phyloP scores from a whole-genome alignment of 1,140 invertebrate species.

The Euura saliciscinereae region DNA sequence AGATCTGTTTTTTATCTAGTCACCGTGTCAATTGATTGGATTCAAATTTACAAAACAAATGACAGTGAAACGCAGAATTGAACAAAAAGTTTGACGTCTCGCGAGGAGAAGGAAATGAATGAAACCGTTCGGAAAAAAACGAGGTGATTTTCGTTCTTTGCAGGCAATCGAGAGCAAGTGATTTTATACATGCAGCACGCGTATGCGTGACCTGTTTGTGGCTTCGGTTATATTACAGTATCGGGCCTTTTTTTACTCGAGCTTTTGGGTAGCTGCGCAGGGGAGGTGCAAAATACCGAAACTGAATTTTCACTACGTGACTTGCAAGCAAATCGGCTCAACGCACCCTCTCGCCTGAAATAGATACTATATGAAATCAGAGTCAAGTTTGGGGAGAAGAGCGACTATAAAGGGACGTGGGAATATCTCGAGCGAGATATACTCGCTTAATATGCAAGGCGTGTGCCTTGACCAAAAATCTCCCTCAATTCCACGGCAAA shows the following conservation, averaged over 20 bases:
- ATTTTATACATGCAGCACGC: too few relatives aligned
- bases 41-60: too few relatives aligned
- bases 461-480: background rate
- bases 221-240: too few relatives aligned
- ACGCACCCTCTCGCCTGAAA: constrained; percentile 24
- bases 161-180: too few relatives aligned
- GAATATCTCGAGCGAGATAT: background rate
- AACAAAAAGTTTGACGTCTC: constrained; percentile 39
- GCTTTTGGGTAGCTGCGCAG: background rate
- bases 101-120: background rate
- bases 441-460: background rate
- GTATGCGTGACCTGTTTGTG: too few relatives aligned
- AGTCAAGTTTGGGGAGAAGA: constrained; percentile 34
- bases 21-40: too few relatives aligned
- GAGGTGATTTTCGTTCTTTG: too few relatives aligned
- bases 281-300: constrained; percentile 9
- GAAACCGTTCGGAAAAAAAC: too few relatives aligned
- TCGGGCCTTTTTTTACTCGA: too few relatives aligned
- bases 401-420: background rate
- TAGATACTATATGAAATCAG: constrained; percentile 39
- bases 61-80: too few relatives aligned
- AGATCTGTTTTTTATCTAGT: too few relatives aligned
- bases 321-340: background rate
- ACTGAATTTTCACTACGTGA: constrained; percentile 12
- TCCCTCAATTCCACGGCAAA: background rate